Evolutionary conservation across 2,888 invertebrate species (phyloP), one percentile per base, ranked within the genome.

Genomic region (Hybos culiciformis): DNA sequence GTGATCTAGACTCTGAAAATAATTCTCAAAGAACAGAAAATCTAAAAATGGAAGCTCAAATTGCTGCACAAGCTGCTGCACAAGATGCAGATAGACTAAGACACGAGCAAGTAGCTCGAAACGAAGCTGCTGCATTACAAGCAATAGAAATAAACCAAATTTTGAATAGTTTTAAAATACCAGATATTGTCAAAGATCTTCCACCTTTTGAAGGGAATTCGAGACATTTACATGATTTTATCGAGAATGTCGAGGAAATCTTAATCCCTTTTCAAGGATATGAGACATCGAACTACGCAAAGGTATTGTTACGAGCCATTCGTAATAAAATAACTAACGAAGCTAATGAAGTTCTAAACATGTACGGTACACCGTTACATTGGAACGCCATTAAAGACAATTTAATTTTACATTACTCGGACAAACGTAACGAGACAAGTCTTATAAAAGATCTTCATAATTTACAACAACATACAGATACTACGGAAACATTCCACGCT

Each of bases 311-410:
- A 6, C 24, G 48, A 21, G 45, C 46, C 8, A 49, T 46, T 23
- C 18, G 50, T 4, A 51, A 52, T 26, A 50, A 49, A 45, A 48
- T 50, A 7, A 36, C 23, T n/a, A 49, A 50, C 5, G 39, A 34
- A 20, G 48, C 52, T 1, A 50, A 50, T 31, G 51, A 51, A 19
- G 43, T 50, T 4, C 32, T 50, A 2, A 51, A 49, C 21, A 48
- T 48, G 45, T 48, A 48, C 21, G 50, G 47, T 1, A 51, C 47
- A 21, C 29, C 46, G 4, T 20, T 51, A 11, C 34, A 39, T 21
- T 52, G 49, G 49, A 32, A 42, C 20, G 33, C 43, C 3, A 50
- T 48, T 9, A 48, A 47, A 47, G 15, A 44, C 5, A 51, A 48
- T 32, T 37, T 49, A 5, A 45, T 46, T 8, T 15, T 48, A 2